These are phyloP conservation scores for Phaonia tiefii DNA, from an alignment of 2,888 invertebrate species.

Conservation along the genomic window DNA sequence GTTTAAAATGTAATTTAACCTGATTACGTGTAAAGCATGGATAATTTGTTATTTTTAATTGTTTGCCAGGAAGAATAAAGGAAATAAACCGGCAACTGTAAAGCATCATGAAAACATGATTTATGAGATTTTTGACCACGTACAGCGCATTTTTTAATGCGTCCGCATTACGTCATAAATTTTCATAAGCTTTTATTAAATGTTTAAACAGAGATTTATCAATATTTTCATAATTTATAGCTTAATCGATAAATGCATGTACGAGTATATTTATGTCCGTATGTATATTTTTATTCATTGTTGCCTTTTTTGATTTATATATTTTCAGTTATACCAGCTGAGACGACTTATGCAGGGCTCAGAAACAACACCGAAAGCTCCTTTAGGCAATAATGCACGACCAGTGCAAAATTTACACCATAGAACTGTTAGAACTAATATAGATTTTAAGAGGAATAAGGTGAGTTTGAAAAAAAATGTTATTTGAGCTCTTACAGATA, in stretches of 20 bases:
- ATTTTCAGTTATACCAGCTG: constrained; percentile 89
- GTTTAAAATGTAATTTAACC: constrained; percentile 48
- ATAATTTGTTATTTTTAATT: constrained; percentile 63
- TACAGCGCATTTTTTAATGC: background rate
- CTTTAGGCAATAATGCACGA: constrained; percentile 95
- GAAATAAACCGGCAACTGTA: constrained; percentile 3
- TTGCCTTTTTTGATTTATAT: background rate
- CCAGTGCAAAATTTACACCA: constrained; percentile 96
- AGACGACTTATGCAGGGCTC: constrained; percentile 95
- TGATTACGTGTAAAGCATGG: constrained; percentile 62
- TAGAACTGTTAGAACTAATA: constrained; percentile 97
- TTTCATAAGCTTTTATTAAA: constrained; percentile 26
- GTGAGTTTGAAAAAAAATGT: constrained; percentile 74
- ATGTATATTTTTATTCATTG: background rate
- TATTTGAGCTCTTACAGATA: too few relatives aligned
- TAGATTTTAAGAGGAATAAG: constrained; percentile 91
- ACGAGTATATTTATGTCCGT: too few relatives aligned
- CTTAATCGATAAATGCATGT: constrained; percentile 10
- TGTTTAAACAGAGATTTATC: background rate
- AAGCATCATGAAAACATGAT: background rate
- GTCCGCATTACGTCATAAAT: constrained; percentile 1
- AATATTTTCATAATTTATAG: constrained; percentile 20
- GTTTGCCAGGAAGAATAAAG: constrained; percentile 10
- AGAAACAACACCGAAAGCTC: constrained; percentile 91
- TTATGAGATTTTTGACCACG: constrained; percentile 44